Conservation (phyloP, 2,113 vertebrate species). For the Meriones unguiculatus region DNA sequence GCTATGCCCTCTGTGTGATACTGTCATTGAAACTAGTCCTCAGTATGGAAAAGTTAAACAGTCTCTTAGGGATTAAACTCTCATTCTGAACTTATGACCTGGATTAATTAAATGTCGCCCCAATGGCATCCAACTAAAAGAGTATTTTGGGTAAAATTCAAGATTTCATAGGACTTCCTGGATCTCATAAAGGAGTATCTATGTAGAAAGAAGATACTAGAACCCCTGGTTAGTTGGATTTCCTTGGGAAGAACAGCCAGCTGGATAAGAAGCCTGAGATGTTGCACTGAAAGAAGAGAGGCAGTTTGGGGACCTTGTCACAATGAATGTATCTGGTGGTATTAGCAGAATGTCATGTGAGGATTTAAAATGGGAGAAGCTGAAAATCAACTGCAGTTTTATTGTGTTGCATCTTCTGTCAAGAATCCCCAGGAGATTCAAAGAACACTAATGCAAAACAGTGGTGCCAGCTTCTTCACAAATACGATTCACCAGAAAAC, state of each 20-base stretch:
- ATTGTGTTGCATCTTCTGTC: neutral
- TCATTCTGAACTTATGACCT: neutral
- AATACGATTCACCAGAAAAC: neutral
- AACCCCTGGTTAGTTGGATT: accelerated
- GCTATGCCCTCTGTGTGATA: neutral
- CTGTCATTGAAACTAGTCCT: neutral
- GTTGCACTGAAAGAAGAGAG: neutral
- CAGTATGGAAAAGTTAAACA: neutral
- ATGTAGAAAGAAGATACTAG: accelerated
- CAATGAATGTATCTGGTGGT: neutral
- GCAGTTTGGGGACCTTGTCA: neutral
- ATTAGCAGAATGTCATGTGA: accelerated
- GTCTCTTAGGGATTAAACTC: neutral
- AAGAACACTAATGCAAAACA: neutral
- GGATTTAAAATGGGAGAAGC: neutral
- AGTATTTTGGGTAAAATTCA: neutral
- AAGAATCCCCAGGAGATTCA: neutral
- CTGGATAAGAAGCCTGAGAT: neutral
- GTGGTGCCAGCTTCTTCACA: neutral
- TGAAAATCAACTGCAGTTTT: neutral
- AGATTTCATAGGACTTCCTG: neutral
- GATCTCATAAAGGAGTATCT: neutral
- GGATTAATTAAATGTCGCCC: neutral
- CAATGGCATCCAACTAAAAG: neutral
- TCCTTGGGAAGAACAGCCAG: neutral